These are phyloP conservation scores for Drosophila rufa DNA, from an alignment of 1,140 invertebrate species.

Conservation along the genomic window DNA sequence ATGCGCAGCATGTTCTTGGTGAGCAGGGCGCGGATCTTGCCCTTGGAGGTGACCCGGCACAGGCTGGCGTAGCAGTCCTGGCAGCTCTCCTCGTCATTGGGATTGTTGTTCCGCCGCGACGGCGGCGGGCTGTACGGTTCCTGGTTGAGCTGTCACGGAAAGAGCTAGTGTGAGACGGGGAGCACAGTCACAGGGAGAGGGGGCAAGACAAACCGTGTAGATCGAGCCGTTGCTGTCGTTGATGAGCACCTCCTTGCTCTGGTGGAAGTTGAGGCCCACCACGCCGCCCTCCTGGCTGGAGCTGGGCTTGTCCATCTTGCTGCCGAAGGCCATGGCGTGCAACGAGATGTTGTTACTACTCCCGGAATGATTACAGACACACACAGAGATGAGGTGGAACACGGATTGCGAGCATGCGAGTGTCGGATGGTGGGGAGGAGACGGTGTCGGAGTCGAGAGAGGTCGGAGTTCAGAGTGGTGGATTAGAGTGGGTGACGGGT, in stretches of 20 bases:
- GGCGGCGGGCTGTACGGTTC: constrained; percentile 79
- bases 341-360: constrained; percentile 91
- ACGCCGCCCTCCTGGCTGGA: constrained; percentile 94
- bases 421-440: constrained; percentile 47
- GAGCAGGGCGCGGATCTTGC: constrained; percentile 92
- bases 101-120: constrained; percentile 70
- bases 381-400: constrained; percentile 60
- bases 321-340: constrained; percentile 91
- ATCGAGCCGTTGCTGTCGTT: constrained; percentile 90
- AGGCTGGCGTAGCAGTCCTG: constrained; percentile 78
- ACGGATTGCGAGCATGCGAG: constrained; percentile 74
- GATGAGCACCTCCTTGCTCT: constrained; percentile 94
- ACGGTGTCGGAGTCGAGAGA: constrained; percentile 19
- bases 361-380: constrained; percentile 42
- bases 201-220: constrained; percentile 83
- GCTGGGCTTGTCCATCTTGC: constrained; percentile 92
- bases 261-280: constrained; percentile 94
- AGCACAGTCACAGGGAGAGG: not conserved
- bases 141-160: constrained; percentile 69
- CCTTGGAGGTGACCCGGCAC: constrained; percentile 86
- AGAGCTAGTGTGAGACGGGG: not conserved
- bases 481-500: constrained; percentile 46
- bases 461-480: constrained; percentile 27
- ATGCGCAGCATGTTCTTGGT: constrained; percentile 97
- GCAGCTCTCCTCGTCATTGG: constrained; percentile 82